A percentile compares a stretch with the other conserved stretches of the same genome.
Evolutionary conservation across 2,888 invertebrate genomes (phyloP).

Genomic region (Thymelicus acteon): DNA sequence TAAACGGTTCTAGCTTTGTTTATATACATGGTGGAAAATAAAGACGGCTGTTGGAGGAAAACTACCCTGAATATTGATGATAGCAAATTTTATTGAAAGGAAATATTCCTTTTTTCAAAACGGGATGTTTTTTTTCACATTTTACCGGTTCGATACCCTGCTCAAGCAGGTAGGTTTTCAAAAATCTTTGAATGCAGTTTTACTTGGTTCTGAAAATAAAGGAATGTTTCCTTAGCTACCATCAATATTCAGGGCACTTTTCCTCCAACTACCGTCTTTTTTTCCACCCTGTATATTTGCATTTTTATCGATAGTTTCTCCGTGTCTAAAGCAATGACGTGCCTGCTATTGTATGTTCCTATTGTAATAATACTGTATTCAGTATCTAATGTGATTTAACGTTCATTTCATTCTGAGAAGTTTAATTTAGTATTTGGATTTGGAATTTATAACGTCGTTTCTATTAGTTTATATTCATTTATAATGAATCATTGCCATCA

Average conservation of each 20-base stretch:
- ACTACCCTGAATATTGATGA: too few relatives aligned
- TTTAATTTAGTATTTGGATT: neutral
- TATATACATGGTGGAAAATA: too few relatives aligned
- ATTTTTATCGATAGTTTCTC: neutral
- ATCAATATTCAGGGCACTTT: too few relatives aligned
- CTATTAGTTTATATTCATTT: neutral
- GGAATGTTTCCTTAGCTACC: too few relatives aligned
- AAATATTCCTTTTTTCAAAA: too few relatives aligned
- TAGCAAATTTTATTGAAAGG: too few relatives aligned
- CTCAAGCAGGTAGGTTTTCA: too few relatives aligned
- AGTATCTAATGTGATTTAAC: neutral
- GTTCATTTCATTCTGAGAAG: neutral
- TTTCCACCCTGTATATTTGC: neutral
- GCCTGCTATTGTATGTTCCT: neutral
- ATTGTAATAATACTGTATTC: neutral
- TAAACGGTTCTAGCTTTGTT: neutral
- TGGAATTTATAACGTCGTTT: neutral
- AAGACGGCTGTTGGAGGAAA: too few relatives aligned
- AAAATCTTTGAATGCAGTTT: too few relatives aligned
- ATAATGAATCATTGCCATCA: neutral
- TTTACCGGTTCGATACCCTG: too few relatives aligned
- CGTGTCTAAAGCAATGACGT: conserved; percentile 6
- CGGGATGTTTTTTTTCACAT: too few relatives aligned
- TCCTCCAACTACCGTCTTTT: neutral
- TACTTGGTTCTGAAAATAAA: too few relatives aligned